Evolutionary conservation across 2,113 vertebrate species (phyloP), one percentile per base, ranked within the genome.

Genomic region (Saguinus imperator): DNA sequence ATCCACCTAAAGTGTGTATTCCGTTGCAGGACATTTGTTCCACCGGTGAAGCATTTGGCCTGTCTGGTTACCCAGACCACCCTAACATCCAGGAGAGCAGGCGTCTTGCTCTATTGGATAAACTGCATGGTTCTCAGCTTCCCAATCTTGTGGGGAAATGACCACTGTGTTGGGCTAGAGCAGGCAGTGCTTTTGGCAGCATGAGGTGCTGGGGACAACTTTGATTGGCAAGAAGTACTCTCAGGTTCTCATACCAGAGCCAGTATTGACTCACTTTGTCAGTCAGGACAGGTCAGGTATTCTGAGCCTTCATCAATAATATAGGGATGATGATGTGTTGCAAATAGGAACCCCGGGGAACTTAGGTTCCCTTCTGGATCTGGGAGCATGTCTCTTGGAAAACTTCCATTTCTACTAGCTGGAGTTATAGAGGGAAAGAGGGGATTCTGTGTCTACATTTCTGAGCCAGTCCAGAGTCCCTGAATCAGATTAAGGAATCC

Each of bases 41-140:
- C 82, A 50, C 1, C 7, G 40, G 5, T 11, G 29, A 81, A 40
- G 37, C 13, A 27, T 86, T 52, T 64, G 40, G 20, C 32, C 18
- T 37, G 32, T 0, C 0, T 48, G 37, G 70, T 1, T 23, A 6
- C 23, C 35, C 45, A 89, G 48, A 58, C 4, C 57, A n/a, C 8
- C 6, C 57, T 35, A 85, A 20, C 58, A 45, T 25, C 40, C 45
- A 83, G 21, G 61, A 91, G 43, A 91, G 18, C 16, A 29, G 48
- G 3, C 45, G 11, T 5, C 43, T 76, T 27, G 1, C 4, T 43
- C 37, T 18, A 20, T 5, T 21, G 5, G 72, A 79, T 81, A 37
- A 82, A 27, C 57, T 45, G 1, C 3, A 4, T 9, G 13, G 16
- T 32, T 5, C 18, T 94, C 23, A 18, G 9, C 23, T 45, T 43